These are phyloP conservation scores for Ceyx erithaca DNA, from an alignment of 2,797 vertebrate genomes.

Conservation along the genomic window DNA sequence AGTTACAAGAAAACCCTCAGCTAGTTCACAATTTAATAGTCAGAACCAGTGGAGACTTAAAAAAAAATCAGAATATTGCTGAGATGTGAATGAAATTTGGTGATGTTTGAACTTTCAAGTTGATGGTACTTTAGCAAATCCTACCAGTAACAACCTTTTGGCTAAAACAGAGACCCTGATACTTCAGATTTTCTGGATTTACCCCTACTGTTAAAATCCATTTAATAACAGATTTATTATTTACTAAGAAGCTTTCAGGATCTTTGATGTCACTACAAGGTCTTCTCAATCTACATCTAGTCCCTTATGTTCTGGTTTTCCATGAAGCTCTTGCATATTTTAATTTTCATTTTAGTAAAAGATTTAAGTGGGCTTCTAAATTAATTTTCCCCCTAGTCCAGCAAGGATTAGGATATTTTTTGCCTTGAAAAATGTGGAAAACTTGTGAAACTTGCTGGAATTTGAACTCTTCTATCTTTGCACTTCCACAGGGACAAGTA, in stretches of 20 bases:
- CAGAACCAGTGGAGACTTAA: background rate
- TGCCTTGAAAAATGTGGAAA: background rate
- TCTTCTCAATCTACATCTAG: background rate
- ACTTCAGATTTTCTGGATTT: background rate
- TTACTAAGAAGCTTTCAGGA: background rate
- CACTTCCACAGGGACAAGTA: background rate
- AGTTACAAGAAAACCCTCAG: background rate
- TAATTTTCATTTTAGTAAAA: background rate
- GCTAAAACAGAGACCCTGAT: background rate
- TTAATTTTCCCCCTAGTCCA: background rate
- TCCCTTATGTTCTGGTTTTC: background rate
- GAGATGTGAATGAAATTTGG: background rate
- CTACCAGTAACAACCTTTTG: background rate
- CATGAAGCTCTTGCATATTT: background rate
- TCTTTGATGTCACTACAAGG: background rate
- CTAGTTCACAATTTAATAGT: background rate
- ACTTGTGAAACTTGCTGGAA: background rate
- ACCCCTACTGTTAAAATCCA: background rate
- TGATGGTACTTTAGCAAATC: slow-evolving; percentile 15
- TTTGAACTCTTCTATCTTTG: background rate
- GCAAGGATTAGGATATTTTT: background rate
- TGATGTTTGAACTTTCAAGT: background rate
- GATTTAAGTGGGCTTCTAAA: background rate
- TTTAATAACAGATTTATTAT: background rate
- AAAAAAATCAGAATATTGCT: background rate